Percentiles rank a stretch among this genome's conserved stretches.
Conservation (phyloP, 2,888 invertebrate genomes). For the Agrenia bidenticulata region DNA sequence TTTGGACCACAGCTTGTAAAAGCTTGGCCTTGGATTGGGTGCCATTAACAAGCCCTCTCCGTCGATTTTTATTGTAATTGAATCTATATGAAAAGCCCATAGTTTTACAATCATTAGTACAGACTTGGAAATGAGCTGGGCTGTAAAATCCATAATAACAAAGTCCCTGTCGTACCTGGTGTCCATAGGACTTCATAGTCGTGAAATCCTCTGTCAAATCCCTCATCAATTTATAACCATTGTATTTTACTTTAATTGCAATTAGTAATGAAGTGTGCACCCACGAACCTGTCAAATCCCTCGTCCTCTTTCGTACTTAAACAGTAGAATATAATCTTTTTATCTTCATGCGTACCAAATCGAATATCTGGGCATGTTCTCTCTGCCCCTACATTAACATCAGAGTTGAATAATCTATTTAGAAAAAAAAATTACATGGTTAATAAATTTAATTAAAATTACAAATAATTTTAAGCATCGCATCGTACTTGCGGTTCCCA, state of each 20-base stretch:
- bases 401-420: neutral
- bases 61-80: constrained; percentile 35
- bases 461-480: too few species aligned
- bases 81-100: constrained; percentile 15
- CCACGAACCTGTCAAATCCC: constrained; percentile 33
- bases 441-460: too few species aligned
- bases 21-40: constrained; percentile 28
- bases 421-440: too few species aligned
- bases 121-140: too few species aligned
- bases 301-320: constrained; percentile 22
- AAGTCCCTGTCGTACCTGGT: constrained; percentile 32
- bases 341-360: constrained; percentile 22
- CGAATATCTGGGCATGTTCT: constrained; percentile 36
- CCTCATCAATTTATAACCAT: constrained; percentile 28
- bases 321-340: constrained; percentile 23
- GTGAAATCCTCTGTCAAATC: constrained; percentile 40
- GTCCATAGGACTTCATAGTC: constrained; percentile 39
- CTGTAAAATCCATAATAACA: neutral
- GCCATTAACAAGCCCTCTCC: constrained; percentile 33
- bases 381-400: constrained; percentile 28
- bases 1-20: constrained; percentile 35
- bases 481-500: constrained; percentile 31
- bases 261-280: too few species aligned
- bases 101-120: neutral
- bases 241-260: constrained; percentile 8